Conservation (phyloP, 2,888 invertebrate genomes). For the Formica aserva region DNA sequence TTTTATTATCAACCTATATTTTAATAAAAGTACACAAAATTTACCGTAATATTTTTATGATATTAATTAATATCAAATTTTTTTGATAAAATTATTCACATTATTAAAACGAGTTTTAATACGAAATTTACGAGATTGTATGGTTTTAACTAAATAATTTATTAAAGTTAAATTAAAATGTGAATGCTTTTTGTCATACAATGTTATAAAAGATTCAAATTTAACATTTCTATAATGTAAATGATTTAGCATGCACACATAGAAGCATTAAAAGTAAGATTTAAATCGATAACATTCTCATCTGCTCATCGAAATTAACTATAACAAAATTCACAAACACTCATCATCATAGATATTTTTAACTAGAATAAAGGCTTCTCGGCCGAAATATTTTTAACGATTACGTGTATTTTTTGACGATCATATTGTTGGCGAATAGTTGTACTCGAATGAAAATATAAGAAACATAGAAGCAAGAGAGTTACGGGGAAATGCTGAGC, state of each 20-base stretch:
- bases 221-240: neutral
- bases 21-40: neutral
- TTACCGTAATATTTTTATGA: neutral
- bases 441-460: neutral
- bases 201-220: neutral
- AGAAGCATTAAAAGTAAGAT: neutral
- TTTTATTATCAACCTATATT: constrained; percentile 9
- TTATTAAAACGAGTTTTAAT: neutral
- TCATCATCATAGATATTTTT: neutral
- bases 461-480: constrained; percentile 2
- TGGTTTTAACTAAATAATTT: neutral
- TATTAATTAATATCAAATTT: neutral
- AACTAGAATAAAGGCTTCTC: neutral
- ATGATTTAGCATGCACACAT: neutral
- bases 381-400: neutral
- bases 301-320: neutral
- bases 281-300: neutral
- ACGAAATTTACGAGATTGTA: neutral
- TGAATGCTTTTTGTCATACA: neutral
- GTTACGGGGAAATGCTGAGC: neutral
- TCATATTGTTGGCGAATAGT: neutral
- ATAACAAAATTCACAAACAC: neutral
- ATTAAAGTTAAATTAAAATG: neutral
- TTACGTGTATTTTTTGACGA: neutral
- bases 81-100: neutral